Evolutionary conservation across 2,113 vertebrate species (phyloP).

Genomic region (Pimephales promelas): DNA sequence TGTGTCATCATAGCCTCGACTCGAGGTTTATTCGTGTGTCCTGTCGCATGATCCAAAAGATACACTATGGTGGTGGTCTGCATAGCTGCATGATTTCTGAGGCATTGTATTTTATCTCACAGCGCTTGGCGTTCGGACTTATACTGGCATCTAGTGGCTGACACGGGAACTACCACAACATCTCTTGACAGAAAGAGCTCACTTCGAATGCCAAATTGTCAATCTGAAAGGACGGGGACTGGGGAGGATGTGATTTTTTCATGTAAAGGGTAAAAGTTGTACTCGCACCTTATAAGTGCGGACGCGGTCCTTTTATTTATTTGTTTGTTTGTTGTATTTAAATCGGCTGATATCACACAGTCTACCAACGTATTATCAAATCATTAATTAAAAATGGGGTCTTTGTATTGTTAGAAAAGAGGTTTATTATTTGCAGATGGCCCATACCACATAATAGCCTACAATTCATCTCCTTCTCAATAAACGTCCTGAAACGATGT

Average conservation of each 20-base stretch:
- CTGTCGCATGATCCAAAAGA: slow-evolving; percentile 20
- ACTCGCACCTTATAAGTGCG: background rate
- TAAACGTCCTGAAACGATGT: background rate
- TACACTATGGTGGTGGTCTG: background rate
- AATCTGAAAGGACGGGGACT: background rate
- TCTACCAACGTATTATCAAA: no score
- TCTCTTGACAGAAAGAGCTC: background rate
- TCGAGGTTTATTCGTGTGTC: background rate
- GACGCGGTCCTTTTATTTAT: background rate
- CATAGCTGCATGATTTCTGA: slow-evolving; percentile 23
- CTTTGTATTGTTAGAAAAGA: background rate
- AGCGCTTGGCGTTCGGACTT: background rate
- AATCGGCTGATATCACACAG: background rate
- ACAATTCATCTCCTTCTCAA: background rate
- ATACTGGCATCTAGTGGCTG: slow-evolving; percentile 61
- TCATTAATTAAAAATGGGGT: no score
- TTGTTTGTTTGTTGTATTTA: background rate
- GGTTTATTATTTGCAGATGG: background rate
- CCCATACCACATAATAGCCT: background rate
- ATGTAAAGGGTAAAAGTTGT: background rate
- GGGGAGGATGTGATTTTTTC: background rate
- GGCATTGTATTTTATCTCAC: background rate
- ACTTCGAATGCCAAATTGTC: background rate
- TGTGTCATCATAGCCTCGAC: background rate
- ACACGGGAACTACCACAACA: background rate